Conservation (phyloP, 2,797 vertebrate genomes). For the Sciaenops ocellatus region DNA sequence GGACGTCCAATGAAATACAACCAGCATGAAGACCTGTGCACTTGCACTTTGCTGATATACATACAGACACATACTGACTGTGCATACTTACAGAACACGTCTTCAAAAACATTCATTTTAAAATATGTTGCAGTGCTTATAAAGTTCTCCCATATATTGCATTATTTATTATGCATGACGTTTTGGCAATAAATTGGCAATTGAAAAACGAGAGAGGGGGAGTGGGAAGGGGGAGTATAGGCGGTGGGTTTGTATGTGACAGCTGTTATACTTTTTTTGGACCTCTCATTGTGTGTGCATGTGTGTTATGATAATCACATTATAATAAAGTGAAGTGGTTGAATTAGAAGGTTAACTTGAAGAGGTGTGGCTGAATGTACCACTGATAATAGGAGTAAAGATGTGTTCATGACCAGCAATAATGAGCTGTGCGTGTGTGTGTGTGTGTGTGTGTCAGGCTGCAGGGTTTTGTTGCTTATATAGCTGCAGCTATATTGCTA, state of each 20-base stretch:
- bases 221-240: too few relatives aligned
- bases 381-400: not conserved
- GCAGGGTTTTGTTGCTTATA: too few relatives aligned
- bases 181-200: too few relatives aligned
- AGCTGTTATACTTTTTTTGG: constrained; percentile 7
- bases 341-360: constrained; percentile 21
- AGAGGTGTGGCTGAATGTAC: not conserved
- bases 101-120: too few relatives aligned
- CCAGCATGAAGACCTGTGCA: too few relatives aligned
- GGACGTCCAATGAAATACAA: too few relatives aligned
- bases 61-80: too few relatives aligned
- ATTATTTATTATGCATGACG: too few relatives aligned
- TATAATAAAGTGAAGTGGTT: constrained; percentile 15
- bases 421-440: not conserved
- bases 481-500: not conserved
- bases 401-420: constrained; percentile 23
- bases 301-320: constrained; percentile 12
- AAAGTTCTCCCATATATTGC: too few relatives aligned
- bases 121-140: too few relatives aligned
- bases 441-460: not conserved
- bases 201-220: not conserved
- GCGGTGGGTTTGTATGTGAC: not conserved
- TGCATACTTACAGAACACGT: too few relatives aligned
- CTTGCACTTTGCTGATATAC: too few relatives aligned
- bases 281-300: not conserved